phyloP scores from a whole-genome alignment of 2,888 invertebrate species.

The Sphaerophoria taeniata region DNA sequence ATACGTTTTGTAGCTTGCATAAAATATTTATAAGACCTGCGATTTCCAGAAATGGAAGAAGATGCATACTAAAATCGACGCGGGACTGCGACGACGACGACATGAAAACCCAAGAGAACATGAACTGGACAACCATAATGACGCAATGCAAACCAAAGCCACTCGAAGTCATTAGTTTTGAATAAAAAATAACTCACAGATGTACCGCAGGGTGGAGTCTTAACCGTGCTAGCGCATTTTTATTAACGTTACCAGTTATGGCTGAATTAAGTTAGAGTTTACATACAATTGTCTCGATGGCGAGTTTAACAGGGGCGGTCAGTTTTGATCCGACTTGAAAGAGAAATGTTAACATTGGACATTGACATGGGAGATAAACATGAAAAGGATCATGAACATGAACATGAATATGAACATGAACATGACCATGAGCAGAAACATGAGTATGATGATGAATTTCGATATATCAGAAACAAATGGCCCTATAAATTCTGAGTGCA shows the following conservation, averaged over 20 bases:
- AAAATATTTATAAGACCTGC: neutral
- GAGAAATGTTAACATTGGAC: too few species aligned
- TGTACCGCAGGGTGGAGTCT: neutral
- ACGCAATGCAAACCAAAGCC: conserved; percentile 47
- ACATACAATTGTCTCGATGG: too few species aligned
- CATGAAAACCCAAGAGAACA: conserved; percentile 15
- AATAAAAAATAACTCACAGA: conserved; percentile 48
- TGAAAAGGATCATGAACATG: too few species aligned
- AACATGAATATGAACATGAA: too few species aligned
- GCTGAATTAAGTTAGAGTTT: neutral
- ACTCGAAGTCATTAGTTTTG: conserved; percentile 68
- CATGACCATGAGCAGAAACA: too few species aligned
- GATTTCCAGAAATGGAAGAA: neutral
- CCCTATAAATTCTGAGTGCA: neutral
- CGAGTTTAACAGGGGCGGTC: too few species aligned
- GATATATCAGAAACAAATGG: neutral
- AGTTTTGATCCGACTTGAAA: too few species aligned
- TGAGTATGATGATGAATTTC: too few species aligned
- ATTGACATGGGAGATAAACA: too few species aligned
- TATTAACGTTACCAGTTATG: conserved; percentile 1
- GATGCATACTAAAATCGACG: neutral
- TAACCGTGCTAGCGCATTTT: neutral
- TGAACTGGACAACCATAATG: conserved; percentile 30
- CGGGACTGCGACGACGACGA: neutral
- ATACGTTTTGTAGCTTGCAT: neutral